Percentiles rank a stretch among this genome's conserved stretches.
phyloP scores from a whole-genome alignment of 2,888 invertebrate species.

The Nebria brevicollis region DNA sequence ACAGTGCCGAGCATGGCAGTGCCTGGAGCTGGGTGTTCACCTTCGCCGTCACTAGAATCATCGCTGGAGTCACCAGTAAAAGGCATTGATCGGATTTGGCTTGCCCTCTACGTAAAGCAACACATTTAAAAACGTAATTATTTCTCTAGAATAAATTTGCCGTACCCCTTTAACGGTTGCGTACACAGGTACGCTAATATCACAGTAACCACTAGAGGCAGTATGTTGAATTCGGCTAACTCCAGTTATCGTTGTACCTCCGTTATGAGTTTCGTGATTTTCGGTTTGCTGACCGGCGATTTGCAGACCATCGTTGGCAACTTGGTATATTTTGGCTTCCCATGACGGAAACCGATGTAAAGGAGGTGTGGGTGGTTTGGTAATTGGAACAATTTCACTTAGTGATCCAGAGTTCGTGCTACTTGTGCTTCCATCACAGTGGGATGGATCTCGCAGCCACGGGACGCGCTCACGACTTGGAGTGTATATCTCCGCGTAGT shows the following conservation, averaged over 20 bases:
- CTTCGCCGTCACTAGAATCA: constrained; percentile 94
- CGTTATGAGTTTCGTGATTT: constrained; percentile 59
- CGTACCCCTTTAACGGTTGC: constrained; percentile 93
- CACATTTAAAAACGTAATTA: background rate
- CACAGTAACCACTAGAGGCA: constrained; percentile 82
- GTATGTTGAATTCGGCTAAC: constrained; percentile 65
- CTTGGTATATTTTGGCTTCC: constrained; percentile 96
- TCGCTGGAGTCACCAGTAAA: constrained; percentile 95
- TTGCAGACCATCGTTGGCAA: constrained; percentile 69
- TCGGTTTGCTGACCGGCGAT: constrained; percentile 61
- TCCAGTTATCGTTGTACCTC: constrained; percentile 57
- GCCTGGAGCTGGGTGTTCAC: constrained; percentile 62
- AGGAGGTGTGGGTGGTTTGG: constrained; percentile 87
- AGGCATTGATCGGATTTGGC: constrained; percentile 95
- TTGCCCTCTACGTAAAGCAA: constrained; percentile 75
- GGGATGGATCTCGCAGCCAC: constrained; percentile 59
- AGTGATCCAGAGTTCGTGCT: constrained; percentile 51
- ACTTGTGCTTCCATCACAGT: constrained; percentile 50
- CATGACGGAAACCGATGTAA: constrained; percentile 82
- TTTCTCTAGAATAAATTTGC: constrained; percentile 35
- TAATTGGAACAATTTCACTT: constrained; percentile 53
- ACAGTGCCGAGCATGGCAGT: constrained; percentile 50
- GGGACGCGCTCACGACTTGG: constrained; percentile 77
- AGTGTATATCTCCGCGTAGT: constrained; percentile 94
- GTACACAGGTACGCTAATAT: constrained; percentile 93